Conservation (phyloP, 2,888 invertebrate species). For the Scrobipalpa costella region DNA sequence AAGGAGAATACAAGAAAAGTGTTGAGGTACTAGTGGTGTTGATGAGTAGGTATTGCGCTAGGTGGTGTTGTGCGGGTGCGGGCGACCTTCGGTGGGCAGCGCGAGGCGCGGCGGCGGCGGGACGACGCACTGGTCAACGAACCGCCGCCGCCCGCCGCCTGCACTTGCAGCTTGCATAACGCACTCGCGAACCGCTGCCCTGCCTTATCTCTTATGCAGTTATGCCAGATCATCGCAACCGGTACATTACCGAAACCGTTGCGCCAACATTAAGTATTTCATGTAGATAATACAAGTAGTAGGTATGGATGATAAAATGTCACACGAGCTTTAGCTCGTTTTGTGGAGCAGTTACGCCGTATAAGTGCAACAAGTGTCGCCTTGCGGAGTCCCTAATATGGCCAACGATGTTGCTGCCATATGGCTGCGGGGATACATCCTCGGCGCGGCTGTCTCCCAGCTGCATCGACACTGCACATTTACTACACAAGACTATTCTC, state of each 20-base stretch:
- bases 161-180: conserved; percentile 70
- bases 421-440: conserved; percentile 74
- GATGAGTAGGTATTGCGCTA: conserved; percentile 29
- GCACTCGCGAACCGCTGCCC: conserved; percentile 55
- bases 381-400: conserved; percentile 77
- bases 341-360: conserved; percentile 76
- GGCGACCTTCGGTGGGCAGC: conserved; percentile 58
- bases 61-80: conserved; percentile 49
- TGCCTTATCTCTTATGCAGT: conserved; percentile 62
- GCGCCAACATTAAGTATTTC: conserved; percentile 38
- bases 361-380: conserved; percentile 81
- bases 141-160: conserved; percentile 59
- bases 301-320: conserved; percentile 55
- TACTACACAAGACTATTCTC: conserved; percentile 50
- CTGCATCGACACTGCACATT: conserved; percentile 40
- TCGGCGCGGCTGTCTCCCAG: conserved; percentile 52
- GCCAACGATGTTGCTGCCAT: conserved; percentile 69
- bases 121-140: conserved; percentile 80
- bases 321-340: conserved; percentile 52
- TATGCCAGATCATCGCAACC: conserved; percentile 47
- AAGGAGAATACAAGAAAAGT: conserved; percentile 48
- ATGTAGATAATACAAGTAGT: conserved; percentile 34
- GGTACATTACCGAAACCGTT: conserved; percentile 32
- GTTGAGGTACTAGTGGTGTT: conserved; percentile 47
- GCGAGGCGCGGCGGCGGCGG: conserved; percentile 42